These are phyloP conservation scores for Cyclophora albipunctata DNA, from an alignment of 2,888 invertebrate genomes.

Conservation along the genomic window DNA sequence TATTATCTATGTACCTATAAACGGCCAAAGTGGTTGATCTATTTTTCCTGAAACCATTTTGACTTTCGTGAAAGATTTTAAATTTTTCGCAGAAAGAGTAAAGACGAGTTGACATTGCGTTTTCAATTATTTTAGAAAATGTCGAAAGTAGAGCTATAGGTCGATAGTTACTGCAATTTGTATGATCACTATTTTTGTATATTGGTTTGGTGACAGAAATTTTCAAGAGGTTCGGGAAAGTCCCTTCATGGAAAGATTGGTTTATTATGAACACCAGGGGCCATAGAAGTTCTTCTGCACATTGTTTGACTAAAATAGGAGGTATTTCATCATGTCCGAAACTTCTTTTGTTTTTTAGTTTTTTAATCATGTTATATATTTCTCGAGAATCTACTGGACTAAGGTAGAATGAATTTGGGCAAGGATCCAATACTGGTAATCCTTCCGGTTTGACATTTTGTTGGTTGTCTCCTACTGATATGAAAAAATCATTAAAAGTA, in stretches of 20 bases:
- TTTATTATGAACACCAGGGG: conserved; percentile 4
- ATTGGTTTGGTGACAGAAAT: conserved; percentile 9
- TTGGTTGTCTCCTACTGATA: background rate
- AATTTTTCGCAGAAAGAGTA: conserved; percentile 3
- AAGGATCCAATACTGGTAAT: too few relatives aligned
- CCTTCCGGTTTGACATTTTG: background rate
- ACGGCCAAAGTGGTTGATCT: background rate
- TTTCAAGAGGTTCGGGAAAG: conserved; percentile 8
- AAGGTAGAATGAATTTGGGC: background rate
- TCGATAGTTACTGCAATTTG: conserved; percentile 10
- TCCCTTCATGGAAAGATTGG: conserved; percentile 6
- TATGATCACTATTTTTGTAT: conserved; percentile 6
- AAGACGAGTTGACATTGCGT: conserved; percentile 2
- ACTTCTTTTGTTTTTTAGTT: conserved; percentile 10
- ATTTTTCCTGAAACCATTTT: conserved; percentile 1
- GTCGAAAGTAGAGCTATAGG: conserved; percentile 12
- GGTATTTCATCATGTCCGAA: conserved; percentile 9
- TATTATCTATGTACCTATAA: background rate
- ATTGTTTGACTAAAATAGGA: conserved; percentile 5
- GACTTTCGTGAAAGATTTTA: conserved; percentile 2
- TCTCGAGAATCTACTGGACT: background rate
- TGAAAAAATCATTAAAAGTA: background rate
- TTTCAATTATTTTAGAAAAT: conserved; percentile 6
- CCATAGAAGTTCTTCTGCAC: conserved; percentile 2
- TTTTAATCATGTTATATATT: conserved; percentile 3